phyloP scores from a whole-genome alignment of 2,113 vertebrate species.

The Leucoraja erinaceus region DNA sequence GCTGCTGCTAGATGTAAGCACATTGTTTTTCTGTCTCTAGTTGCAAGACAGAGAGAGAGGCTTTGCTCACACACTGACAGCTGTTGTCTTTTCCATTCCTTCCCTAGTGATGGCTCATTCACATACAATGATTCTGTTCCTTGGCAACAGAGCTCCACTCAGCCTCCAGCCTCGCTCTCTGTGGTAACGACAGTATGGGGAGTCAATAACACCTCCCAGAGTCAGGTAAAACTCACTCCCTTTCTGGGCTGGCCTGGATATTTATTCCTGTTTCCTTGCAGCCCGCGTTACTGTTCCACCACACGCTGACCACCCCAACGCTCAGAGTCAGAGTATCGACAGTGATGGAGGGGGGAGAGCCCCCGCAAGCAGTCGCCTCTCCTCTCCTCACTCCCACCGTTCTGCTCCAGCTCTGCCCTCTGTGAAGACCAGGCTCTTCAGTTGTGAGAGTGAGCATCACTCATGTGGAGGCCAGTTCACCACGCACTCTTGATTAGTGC shows the following conservation, averaged over 20 bases:
- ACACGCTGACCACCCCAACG: no score
- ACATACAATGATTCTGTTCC: constrained; percentile 64
- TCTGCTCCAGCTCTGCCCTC: background rate
- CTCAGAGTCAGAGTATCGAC: background rate
- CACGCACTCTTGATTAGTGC: no score
- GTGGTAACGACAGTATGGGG: constrained; percentile 94
- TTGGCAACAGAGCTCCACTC: constrained; percentile 78
- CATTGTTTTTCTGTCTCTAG: background rate
- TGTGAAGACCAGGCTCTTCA: background rate
- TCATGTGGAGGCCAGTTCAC: background rate
- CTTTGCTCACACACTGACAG: background rate
- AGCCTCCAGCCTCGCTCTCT: constrained; percentile 80
- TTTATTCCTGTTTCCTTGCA: constrained; percentile 48
- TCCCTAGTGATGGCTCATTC: constrained; percentile 67
- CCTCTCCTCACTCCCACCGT: background rate
- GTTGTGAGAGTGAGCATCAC: background rate
- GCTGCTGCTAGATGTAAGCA: background rate
- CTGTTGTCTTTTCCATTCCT: background rate
- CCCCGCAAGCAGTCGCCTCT: background rate
- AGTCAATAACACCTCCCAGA: constrained; percentile 79
- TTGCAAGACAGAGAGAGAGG: background rate
- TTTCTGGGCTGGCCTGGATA: background rate
- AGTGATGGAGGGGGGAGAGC: background rate
- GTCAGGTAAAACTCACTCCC: constrained; percentile 56
- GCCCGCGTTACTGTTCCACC: constrained; percentile 37